Evolutionary conservation across 30 jellyfish, hydroid and myxozoan species (phyloP).

Genomic region (Turritopsis rubra): DNA sequence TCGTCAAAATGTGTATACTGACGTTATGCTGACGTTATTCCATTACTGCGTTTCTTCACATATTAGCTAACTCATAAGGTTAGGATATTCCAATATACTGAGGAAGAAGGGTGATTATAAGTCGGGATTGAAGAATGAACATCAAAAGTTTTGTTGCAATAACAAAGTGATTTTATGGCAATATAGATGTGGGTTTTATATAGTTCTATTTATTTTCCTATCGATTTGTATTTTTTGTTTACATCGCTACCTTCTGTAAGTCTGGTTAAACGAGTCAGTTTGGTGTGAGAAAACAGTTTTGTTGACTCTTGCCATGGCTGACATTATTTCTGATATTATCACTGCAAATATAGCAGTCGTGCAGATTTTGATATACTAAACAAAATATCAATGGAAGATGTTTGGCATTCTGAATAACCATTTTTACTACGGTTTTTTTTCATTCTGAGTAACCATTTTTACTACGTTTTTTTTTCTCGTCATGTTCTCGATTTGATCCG

Average conservation of each 20-base stretch:
- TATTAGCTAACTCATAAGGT: too few relatives aligned
- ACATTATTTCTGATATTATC: neutral
- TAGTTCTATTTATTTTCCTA: too few relatives aligned
- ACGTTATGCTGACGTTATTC: too few relatives aligned
- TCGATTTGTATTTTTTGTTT: neutral
- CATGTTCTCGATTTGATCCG: neutral
- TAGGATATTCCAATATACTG: too few relatives aligned
- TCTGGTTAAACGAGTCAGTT: neutral
- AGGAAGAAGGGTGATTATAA: too few relatives aligned
- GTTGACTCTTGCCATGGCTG: neutral
- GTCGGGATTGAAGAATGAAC: too few relatives aligned
- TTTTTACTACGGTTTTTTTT: too few relatives aligned
- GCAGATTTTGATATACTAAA: neutral
- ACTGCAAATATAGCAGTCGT: neutral
- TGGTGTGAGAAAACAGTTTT: neutral
- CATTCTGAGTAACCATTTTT: too few relatives aligned
- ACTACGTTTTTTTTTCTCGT: neutral
- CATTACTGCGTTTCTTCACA: too few relatives aligned
- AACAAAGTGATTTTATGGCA: too few relatives aligned
- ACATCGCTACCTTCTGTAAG: neutral
- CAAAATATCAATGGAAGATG: neutral
- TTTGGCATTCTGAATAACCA: neutral
- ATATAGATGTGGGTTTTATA: neutral
- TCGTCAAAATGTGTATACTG: too few relatives aligned
- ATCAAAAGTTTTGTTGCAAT: too few relatives aligned